These are phyloP conservation scores for Sipha flava DNA, from an alignment of 1,140 invertebrate genomes.

Conservation along the genomic window DNA sequence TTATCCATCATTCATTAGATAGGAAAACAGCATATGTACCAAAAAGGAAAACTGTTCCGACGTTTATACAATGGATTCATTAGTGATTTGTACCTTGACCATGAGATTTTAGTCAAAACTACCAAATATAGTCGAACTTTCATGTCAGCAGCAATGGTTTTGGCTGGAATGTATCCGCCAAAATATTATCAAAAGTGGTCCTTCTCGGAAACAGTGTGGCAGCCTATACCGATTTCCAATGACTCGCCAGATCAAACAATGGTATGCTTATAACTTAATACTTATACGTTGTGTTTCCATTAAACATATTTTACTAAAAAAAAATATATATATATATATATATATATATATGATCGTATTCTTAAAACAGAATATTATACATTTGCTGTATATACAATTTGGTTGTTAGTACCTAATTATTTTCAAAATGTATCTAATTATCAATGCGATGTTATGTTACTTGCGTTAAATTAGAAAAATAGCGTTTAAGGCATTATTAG, in stretches of 20 bases:
- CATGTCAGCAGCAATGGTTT: constrained; percentile 27
- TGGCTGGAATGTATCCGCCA: constrained; percentile 32
- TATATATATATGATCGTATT: no score
- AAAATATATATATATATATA: no score
- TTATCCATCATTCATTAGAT: no score
- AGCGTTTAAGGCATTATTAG: no score
- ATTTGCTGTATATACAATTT: no score
- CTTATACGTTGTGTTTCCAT: no score
- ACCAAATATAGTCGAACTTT: background rate
- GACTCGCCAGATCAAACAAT: constrained; percentile 13
- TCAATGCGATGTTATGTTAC: no score
- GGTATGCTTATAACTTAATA: background rate
- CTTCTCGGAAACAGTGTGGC: background rate
- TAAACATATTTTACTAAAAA: no score
- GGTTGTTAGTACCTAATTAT: no score
- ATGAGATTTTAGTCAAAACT: constrained; percentile 14
- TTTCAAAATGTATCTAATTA: no score
- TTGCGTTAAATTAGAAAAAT: no score
- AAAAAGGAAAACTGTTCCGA: constrained; percentile 25
- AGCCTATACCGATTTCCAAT: constrained; percentile 28
- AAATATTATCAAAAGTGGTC: constrained; percentile 19
- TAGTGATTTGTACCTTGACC: background rate
- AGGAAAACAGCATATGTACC: constrained; percentile 31
- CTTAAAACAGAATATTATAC: no score
- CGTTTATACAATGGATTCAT: constrained; percentile 27